These are phyloP conservation scores for Drosophila pectinifera DNA, from an alignment of 1,140 invertebrate genomes.

Conservation along the genomic window DNA sequence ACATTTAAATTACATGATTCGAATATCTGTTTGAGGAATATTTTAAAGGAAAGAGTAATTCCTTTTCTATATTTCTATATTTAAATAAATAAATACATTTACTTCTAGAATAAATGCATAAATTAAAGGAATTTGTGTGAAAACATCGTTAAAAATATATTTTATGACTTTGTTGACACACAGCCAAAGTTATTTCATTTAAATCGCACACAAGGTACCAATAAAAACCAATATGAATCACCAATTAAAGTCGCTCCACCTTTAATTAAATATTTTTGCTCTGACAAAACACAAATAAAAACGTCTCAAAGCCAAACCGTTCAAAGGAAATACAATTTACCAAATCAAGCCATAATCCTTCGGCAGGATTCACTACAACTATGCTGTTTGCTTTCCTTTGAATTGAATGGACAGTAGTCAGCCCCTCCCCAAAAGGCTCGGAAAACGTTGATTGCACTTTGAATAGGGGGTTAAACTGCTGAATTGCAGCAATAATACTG, in stretches of 20 bases:
- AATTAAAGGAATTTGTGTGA: neutral
- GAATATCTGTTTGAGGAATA: neutral
- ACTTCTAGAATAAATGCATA: neutral
- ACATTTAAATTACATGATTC: neutral
- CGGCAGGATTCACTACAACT: slow-evolving; percentile 20
- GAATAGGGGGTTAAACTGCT: slow-evolving; percentile 61
- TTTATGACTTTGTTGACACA: neutral
- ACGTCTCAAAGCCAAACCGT: slow-evolving; percentile 18
- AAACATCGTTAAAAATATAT: neutral
- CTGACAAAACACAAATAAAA: neutral
- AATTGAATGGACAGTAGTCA: slow-evolving; percentile 25
- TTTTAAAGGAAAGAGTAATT: neutral
- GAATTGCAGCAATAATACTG: slow-evolving; percentile 82
- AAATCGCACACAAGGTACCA: neutral
- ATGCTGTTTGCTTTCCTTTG: slow-evolving; percentile 17
- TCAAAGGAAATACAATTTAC: slow-evolving; percentile 10
- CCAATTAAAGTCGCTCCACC: neutral
- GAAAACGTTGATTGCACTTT: slow-evolving; percentile 60
- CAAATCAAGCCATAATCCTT: slow-evolving; percentile 29
- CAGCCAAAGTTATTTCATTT: neutral
- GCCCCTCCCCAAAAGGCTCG: slow-evolving; percentile 21
- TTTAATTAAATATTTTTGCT: neutral
- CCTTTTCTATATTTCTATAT: neutral
- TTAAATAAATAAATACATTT: no score
- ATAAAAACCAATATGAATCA: neutral